Base-by-base conservation (phyloP, 2,797 vertebrate genomes). In the Falco concolor region DNA sequence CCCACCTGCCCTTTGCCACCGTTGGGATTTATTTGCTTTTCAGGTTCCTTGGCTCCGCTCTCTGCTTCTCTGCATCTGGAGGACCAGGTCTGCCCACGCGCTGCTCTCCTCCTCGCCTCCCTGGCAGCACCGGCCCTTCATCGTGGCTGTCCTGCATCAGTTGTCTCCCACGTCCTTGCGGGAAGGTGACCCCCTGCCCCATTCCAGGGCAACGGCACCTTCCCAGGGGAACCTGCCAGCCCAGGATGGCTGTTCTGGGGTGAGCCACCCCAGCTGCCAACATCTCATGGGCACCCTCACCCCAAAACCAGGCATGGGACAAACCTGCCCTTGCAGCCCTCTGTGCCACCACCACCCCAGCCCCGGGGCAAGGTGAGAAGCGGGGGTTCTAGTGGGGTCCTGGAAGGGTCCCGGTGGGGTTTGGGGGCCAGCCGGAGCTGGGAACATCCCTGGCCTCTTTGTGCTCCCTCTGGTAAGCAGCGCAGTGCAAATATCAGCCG, bases 61-160 rank as follows among this genome's bases (percentile, higher is more conserved):
- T 85, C 60, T 63, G 64, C 47, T 85, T 79, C 16, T 47, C 47
- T 0, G 0, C 15, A 11, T 67, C 47, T 63, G 64, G 79, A 95
- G 54, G 56, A 44, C 20, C 32, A 61, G n/a, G 23, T 54, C 53
- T 64, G 32, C 52, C 54, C 69, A 10, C 0, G 1, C 4, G 3
- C 12, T 0, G 6, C 59, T 81, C 83, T 78, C 52, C 40, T 2
- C 22, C 45, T 67, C 3, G 5, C 40, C 76, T 73, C 30, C 30
- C 47, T 3, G 2, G 47, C 0, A 0, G 28, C 0, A 2, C 49
- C 0, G 0, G 36, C 44, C 54, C 40, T 32, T 38, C 2, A 5
- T 30, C 13, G 50, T 0, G 0, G 40, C 40, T 40, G 22, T 73
- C 23, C 60, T 1, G 0, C 21, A 5, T 27, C 50, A 2, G 4